These are phyloP conservation scores for Stenolophus ochropezus DNA, from an alignment of 2,888 invertebrate genomes.

Conservation along the genomic window DNA sequence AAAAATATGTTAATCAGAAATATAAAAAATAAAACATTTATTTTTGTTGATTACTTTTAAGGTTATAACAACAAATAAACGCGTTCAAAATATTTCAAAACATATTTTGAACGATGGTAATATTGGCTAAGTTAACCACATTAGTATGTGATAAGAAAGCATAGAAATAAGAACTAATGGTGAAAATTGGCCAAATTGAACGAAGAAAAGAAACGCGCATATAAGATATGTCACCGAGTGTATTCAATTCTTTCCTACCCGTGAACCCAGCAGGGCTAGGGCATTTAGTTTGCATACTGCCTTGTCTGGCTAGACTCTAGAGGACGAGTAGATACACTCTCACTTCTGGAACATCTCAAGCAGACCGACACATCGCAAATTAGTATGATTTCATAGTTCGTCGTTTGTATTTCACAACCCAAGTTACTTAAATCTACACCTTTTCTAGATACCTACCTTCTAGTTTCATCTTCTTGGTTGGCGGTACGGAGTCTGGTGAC, in stretches of 20 bases:
- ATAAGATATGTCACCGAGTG: conserved; percentile 27
- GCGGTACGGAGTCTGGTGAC: conserved; percentile 55
- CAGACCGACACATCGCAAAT: conserved; percentile 74
- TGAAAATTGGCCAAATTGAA: too few species aligned
- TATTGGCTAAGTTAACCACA: too few species aligned
- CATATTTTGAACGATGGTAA: too few species aligned
- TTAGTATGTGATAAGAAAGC: too few species aligned
- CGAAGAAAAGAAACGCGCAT: conserved; percentile 40
- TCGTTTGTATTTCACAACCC: conserved; percentile 61
- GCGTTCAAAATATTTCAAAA: too few species aligned
- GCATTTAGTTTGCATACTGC: conserved; percentile 64
- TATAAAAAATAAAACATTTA: too few species aligned
- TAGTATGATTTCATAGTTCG: conserved; percentile 71
- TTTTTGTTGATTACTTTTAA: too few species aligned
- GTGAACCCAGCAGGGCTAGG: conserved; percentile 72
- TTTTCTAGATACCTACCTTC: conserved; percentile 69
- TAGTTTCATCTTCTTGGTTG: conserved; percentile 65
- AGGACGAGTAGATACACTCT: conserved; percentile 71
- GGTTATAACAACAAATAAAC: too few species aligned
- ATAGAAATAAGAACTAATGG: too few species aligned
- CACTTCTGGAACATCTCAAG: conserved; percentile 75
- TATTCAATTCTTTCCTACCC: conserved; percentile 70
- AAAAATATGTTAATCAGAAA: too few species aligned
- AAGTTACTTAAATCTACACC: conserved; percentile 64
- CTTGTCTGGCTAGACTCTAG: conserved; percentile 68